Evolutionary conservation across 2,888 invertebrate genomes (phyloP).

Genomic region (Syrphus vitripennis): DNA sequence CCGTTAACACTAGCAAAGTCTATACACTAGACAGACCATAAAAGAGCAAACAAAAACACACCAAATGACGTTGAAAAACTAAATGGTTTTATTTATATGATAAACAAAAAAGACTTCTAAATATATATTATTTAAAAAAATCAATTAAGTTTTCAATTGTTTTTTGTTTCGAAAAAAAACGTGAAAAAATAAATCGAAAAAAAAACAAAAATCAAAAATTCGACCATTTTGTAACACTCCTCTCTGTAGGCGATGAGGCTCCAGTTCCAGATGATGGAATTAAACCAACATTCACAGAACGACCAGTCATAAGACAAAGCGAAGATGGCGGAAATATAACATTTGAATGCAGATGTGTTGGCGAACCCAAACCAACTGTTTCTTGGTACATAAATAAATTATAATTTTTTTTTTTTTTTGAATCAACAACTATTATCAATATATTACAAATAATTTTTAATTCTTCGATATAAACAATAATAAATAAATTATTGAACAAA

Average conservation of each 20-base stretch:
- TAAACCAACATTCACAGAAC: conserved; percentile 98
- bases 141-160: not conserved
- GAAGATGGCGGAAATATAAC: conserved; percentile 97
- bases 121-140: not conserved
- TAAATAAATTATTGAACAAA: conserved; percentile 19
- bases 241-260: conserved; percentile 93
- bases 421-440: too few species aligned
- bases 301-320: conserved; percentile 97
- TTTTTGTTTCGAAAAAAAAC: conserved; percentile 13
- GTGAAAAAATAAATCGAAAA: conserved; percentile 11
- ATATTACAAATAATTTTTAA: not conserved
- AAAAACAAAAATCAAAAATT: conserved; percentile 42
- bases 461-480: not conserved
- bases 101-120: not conserved
- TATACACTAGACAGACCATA: not conserved
- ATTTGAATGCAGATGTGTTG: conserved; percentile 98
- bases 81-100: not conserved
- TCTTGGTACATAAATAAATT: conserved; percentile 88
- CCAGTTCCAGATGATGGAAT: conserved; percentile 95
- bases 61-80: not conserved
- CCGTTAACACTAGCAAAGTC: not conserved
- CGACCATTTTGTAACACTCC: conserved; percentile 22
- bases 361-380: conserved; percentile 96
- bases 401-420: not conserved
- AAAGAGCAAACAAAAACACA: not conserved